Conservation (phyloP, 2,888 invertebrate species). For the Scaptomyza caliginosa region DNA sequence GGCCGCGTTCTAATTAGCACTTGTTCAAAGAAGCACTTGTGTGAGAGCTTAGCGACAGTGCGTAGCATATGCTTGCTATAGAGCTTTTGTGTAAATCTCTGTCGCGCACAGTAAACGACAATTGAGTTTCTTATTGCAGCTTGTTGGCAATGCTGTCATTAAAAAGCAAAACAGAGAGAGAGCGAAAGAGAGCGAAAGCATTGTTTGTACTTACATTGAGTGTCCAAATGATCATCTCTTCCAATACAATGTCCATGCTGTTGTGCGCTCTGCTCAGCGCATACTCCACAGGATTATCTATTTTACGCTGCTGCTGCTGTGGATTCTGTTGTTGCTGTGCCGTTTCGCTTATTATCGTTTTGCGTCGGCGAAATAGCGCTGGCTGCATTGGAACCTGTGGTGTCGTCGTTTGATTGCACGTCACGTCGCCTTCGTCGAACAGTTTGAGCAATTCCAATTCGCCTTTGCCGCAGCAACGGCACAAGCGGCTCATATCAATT, state of each 20-base stretch:
- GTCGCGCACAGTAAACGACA: not conserved
- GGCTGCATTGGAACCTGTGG: constrained; percentile 10
- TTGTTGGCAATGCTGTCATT: constrained; percentile 11
- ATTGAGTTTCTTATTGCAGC: not conserved
- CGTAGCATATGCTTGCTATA: not conserved
- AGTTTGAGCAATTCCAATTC: constrained; percentile 51
- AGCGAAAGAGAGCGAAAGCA: not conserved
- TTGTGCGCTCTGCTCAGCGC: constrained; percentile 59
- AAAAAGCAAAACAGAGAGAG: not conserved
- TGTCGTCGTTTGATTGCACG: constrained; percentile 8
- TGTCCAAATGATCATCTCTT: constrained; percentile 68
- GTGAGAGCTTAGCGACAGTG: not conserved
- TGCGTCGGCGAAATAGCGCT: constrained; percentile 21
- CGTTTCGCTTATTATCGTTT: not conserved
- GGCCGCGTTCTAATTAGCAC: not conserved
- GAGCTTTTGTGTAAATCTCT: not conserved
- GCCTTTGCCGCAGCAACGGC: constrained; percentile 65
- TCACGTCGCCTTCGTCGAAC: constrained; percentile 42
- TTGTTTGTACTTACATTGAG: constrained; percentile 64
- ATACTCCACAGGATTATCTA: constrained; percentile 67
- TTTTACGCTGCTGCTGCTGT: constrained; percentile 41
- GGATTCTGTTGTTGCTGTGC: constrained; percentile 3
- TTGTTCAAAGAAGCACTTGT: not conserved
- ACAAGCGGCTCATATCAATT: constrained; percentile 54
- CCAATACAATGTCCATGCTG: constrained; percentile 63